Evolutionary conservation across 2,888 invertebrate species (phyloP).

Genomic region (Aelia acuminata): DNA sequence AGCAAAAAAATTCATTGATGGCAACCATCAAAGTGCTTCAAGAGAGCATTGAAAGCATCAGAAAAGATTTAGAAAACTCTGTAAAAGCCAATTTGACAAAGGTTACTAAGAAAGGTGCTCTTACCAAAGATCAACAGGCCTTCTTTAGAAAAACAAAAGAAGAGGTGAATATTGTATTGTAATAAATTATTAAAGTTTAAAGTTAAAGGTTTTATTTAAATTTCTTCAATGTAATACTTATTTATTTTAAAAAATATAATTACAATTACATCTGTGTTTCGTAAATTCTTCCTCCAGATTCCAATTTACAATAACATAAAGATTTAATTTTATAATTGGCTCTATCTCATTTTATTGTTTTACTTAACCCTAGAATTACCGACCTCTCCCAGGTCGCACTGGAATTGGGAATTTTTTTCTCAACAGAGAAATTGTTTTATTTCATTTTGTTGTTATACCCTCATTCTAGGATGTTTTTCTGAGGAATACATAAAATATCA

Average conservation of each 20-base stretch:
- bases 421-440: too few species aligned
- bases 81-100: slow-evolving; percentile 65
- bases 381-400: too few species aligned
- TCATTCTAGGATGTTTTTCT: too few species aligned
- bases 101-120: slow-evolving; percentile 59
- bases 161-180: slow-evolving; percentile 71
- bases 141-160: slow-evolving; percentile 79
- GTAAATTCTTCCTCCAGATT: not conserved
- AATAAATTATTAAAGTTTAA: not conserved
- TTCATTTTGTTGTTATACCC: too few species aligned
- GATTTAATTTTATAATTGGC: too few species aligned
- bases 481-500: too few species aligned
- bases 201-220: not conserved
- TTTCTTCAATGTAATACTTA: not conserved
- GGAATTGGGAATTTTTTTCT: too few species aligned
- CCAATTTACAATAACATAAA: not conserved
- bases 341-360: too few species aligned
- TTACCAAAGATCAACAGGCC: slow-evolving; percentile 65
- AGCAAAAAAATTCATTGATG: slow-evolving; percentile 82
- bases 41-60: slow-evolving; percentile 84
- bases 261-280: too few species aligned
- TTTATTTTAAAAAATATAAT: too few species aligned
- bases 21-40: slow-evolving; percentile 87
- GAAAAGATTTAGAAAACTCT: slow-evolving; percentile 76
- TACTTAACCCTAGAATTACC: too few species aligned